Percentiles rank a stretch among this genome's conserved stretches.
These are phyloP conservation scores for Sarcophaga variegata DNA, from an alignment of 2,888 invertebrate genomes.

Conservation along the genomic window DNA sequence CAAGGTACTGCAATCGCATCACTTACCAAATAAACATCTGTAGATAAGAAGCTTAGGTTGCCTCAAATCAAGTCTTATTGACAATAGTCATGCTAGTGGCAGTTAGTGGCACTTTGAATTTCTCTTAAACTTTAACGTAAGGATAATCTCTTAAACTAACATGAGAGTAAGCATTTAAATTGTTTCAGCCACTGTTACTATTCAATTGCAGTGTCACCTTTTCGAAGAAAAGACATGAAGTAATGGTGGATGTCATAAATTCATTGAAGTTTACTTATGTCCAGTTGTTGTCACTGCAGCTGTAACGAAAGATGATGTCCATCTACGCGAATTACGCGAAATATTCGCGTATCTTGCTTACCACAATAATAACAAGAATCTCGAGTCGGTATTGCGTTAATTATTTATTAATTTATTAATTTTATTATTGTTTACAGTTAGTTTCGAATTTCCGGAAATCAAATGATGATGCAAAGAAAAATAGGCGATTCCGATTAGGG, in stretches of 20 bases:
- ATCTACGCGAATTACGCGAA: conserved; percentile 36
- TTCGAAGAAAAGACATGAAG: no score
- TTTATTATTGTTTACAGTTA: conserved; percentile 34
- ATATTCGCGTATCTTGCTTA: conserved; percentile 37
- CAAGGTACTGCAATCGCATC: background rate
- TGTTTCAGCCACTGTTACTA: background rate
- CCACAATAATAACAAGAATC: conserved; percentile 45
- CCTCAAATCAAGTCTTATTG: conserved; percentile 15
- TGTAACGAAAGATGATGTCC: background rate
- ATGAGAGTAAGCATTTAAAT: background rate
- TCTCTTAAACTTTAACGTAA: background rate
- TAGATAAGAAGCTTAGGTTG: conserved; percentile 50
- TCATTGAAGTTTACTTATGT: no score
- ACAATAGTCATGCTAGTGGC: background rate
- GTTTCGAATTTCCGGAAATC: conserved; percentile 49
- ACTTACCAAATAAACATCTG: conserved; percentile 30
- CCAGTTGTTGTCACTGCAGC: no score
- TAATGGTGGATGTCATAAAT: no score
- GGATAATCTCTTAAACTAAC: background rate
- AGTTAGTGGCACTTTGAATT: background rate
- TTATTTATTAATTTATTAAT: conserved; percentile 41
- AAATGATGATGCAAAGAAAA: conserved; percentile 5
- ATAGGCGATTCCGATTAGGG: conserved; percentile 4
- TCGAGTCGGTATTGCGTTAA: conserved; percentile 51
- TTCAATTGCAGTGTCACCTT: background rate